These are phyloP conservation scores for Chaenodraco wilsoni DNA, from an alignment of 2,797 vertebrate species.

Conservation along the genomic window DNA sequence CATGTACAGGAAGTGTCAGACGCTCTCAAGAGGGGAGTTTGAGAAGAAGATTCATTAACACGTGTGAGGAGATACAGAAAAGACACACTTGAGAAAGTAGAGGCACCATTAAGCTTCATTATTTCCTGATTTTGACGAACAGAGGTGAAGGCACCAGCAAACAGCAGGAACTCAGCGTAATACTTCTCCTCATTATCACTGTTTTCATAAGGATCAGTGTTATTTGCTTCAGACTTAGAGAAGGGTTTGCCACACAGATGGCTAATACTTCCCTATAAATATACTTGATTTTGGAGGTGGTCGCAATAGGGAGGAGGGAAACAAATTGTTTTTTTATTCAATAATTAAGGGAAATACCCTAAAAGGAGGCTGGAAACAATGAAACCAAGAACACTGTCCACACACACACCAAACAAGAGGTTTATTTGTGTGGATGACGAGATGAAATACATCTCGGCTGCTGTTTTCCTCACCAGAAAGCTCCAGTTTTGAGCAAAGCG, in stretches of 20 bases:
- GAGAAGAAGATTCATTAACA: constrained; percentile 7
- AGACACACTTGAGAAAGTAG: constrained; percentile 2
- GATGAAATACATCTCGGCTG: constrained; percentile 6
- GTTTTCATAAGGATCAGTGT: constrained; percentile 65
- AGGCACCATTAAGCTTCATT: constrained; percentile 32
- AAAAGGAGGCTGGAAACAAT: not conserved
- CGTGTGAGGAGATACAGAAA: constrained; percentile 14
- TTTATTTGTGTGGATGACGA: not conserved
- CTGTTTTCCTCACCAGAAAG: constrained; percentile 3
- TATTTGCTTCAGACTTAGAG: constrained; percentile 60
- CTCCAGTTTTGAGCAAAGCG: constrained; percentile 18
- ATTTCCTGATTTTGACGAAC: constrained; percentile 45
- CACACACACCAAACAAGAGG: not conserved
- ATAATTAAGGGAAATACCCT: constrained; percentile 10
- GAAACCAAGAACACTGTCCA: not conserved
- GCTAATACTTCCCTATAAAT: constrained; percentile 51
- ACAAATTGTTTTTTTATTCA: not conserved
- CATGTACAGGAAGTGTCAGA: constrained; percentile 1
- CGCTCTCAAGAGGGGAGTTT: not conserved
- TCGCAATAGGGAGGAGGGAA: not conserved
- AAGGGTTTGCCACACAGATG: constrained; percentile 68
- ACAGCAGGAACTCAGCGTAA: constrained; percentile 52
- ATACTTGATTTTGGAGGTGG: constrained; percentile 22
- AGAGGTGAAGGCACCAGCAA: constrained; percentile 58
- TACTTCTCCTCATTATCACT: constrained; percentile 60